Evolutionary conservation across 1,140 invertebrate species (phyloP).

Genomic region (Hesperophylax magnus): DNA sequence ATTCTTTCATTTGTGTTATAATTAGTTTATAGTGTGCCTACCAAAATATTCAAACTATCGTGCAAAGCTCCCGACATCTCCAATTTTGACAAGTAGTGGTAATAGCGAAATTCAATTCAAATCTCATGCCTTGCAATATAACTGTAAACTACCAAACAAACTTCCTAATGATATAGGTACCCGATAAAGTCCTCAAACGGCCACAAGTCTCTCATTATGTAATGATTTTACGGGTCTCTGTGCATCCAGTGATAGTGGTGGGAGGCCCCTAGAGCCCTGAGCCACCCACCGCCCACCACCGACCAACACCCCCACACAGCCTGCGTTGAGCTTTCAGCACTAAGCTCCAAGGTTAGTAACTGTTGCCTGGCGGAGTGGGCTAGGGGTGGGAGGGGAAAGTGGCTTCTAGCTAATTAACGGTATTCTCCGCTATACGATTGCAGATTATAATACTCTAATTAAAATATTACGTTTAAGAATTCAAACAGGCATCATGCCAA

Average conservation of each 20-base stretch:
- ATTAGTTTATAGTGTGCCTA: too few relatives aligned
- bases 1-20: too few relatives aligned
- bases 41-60: too few relatives aligned
- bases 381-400: background rate
- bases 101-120: too few relatives aligned
- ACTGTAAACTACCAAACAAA: too few relatives aligned
- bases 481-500: too few relatives aligned
- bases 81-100: too few relatives aligned
- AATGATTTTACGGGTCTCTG: constrained; percentile 3
- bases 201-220: constrained; percentile 12
- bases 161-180: too few relatives aligned
- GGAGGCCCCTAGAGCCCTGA: background rate
- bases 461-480: too few relatives aligned
- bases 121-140: too few relatives aligned
- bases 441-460: background rate
- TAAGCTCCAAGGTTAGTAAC: background rate
- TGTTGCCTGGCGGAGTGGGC: background rate
- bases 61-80: too few relatives aligned
- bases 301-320: background rate
- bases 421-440: background rate
- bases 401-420: background rate
- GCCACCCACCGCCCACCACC: background rate
- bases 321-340: background rate
- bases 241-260: constrained; percentile 3
- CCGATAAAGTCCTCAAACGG: background rate